These are phyloP conservation scores for Diarsia dahlii DNA, from an alignment of 2,888 invertebrate genomes.

Conservation along the genomic window DNA sequence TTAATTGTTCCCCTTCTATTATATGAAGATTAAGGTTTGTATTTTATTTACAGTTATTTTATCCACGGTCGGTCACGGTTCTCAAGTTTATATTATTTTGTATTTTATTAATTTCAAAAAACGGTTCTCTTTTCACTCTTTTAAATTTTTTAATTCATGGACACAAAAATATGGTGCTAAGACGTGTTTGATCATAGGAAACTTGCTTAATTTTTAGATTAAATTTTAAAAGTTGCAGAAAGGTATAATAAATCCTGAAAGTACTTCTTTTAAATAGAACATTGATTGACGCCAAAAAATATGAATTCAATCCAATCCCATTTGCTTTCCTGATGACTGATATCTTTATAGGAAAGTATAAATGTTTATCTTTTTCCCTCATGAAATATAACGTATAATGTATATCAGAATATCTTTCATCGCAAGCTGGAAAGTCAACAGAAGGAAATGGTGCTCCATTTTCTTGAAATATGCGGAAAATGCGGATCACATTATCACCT, in stretches of 20 bases:
- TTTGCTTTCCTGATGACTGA: background rate
- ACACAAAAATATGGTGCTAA: no score
- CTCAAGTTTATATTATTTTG: no score
- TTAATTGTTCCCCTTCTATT: no score
- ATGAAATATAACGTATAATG: slow-evolving; percentile 14
- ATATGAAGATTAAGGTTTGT: no score
- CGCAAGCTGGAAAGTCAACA: slow-evolving; percentile 29
- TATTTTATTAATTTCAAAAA: no score
- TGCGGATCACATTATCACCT: slow-evolving; percentile 33
- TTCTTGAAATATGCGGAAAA: slow-evolving; percentile 37
- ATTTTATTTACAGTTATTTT: no score
- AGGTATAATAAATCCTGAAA: background rate
- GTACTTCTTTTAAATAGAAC: background rate
- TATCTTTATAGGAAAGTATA: background rate
- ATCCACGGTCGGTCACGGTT: no score
- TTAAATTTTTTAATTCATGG: no score
- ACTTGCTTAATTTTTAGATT: no score
- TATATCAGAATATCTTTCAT: slow-evolving; percentile 28
- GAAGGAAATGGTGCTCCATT: slow-evolving; percentile 41
- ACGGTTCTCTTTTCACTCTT: no score
- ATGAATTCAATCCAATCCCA: background rate
- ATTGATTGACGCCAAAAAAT: background rate
- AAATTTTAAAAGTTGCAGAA: no score
- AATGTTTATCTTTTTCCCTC: background rate
- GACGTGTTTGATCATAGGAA: no score